Percentiles rank a stretch among this genome's conserved stretches.
These are phyloP conservation scores for Acyrthosiphon pisum DNA, from an alignment of 1,140 invertebrate species.

Conservation along the genomic window DNA sequence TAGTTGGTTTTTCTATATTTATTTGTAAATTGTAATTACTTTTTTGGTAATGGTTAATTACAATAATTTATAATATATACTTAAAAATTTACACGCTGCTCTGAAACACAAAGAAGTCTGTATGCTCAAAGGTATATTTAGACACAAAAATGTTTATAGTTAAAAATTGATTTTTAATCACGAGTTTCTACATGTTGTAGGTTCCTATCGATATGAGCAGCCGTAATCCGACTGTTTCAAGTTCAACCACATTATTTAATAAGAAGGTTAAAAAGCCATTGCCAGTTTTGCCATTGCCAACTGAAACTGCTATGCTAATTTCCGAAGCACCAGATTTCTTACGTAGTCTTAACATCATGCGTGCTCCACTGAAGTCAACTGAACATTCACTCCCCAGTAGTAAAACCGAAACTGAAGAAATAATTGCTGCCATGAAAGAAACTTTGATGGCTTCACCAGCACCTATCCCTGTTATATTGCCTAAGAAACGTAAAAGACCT, in stretches of 20 bases:
- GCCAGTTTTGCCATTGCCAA: neutral
- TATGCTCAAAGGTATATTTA: conserved; percentile 50
- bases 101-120: conserved; percentile 48
- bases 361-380: conserved; percentile 15
- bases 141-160: neutral
- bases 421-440: conserved; percentile 58
- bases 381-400: conserved; percentile 10
- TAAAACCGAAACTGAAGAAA: conserved; percentile 58
- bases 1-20: neutral
- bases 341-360: conserved; percentile 48
- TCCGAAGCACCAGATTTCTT: conserved; percentile 49
- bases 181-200: conserved; percentile 5
- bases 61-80: conserved; percentile 22
- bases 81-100: conserved; percentile 55
- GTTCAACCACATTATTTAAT: conserved; percentile 48
- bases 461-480: conserved; percentile 26
- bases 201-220: conserved; percentile 52
- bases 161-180: neutral
- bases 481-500: conserved; percentile 47
- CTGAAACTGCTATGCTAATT: conserved; percentile 35
- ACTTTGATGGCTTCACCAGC: conserved; percentile 55
- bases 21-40: neutral
- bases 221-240: conserved; percentile 52
- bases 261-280: conserved; percentile 46
- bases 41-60: neutral